A percentile compares a stretch with the other conserved stretches of the same genome.
phyloP scores from a whole-genome alignment of 2,888 invertebrate species.

The Myathropa florea region DNA sequence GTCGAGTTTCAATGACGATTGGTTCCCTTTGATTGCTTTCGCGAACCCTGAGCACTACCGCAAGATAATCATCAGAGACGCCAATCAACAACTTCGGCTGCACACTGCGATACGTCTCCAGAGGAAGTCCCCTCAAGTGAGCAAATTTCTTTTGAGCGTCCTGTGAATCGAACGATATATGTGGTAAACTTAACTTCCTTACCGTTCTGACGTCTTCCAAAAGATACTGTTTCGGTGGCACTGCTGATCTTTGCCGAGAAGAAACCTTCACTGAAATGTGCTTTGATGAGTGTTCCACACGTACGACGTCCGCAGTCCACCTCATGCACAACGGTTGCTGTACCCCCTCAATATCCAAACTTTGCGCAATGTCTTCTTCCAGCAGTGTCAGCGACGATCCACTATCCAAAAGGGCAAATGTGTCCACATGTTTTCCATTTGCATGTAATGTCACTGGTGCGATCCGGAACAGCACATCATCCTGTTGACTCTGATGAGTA shows the following conservation, averaged over 20 bases:
- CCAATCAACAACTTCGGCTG: not conserved
- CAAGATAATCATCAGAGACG: not conserved
- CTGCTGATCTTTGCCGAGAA: not conserved
- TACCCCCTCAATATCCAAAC: not conserved
- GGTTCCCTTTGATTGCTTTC: not conserved
- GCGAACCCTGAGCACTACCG: not conserved
- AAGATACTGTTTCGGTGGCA: not conserved
- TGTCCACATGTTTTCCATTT: slow-evolving; percentile 4
- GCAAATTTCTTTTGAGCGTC: not conserved
- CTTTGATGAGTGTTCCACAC: not conserved
- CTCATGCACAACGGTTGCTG: not conserved
- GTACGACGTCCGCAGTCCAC: slow-evolving; percentile 5
- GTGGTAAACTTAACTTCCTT: not conserved
- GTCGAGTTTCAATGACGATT: not conserved
- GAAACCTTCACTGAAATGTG: not conserved
- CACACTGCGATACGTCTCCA: not conserved
- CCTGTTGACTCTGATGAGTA: no score
- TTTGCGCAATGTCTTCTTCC: slow-evolving; percentile 8
- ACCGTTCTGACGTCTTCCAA: not conserved
- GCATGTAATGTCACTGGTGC: slow-evolving; percentile 35
- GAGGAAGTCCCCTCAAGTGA: not conserved
- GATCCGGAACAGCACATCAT: slow-evolving; percentile 40
- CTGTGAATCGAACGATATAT: not conserved
- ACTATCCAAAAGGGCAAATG: not conserved
- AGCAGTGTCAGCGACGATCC: no score